phyloP scores from a whole-genome alignment of 1,140 invertebrate species.

The Zaprionus gabonicus region DNA sequence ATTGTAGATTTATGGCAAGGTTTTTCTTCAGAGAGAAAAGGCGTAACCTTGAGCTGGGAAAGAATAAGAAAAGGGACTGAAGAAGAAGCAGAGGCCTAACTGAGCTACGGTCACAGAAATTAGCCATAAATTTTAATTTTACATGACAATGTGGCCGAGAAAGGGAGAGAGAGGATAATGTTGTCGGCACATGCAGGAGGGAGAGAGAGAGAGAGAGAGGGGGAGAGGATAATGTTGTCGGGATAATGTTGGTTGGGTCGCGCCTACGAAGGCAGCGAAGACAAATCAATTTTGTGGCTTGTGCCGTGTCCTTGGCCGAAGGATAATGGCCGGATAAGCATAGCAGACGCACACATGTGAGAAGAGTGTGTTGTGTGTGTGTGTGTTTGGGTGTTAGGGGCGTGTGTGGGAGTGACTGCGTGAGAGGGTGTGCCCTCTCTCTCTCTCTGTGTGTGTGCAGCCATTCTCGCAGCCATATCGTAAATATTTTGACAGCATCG shows the following conservation, averaged over 20 bases:
- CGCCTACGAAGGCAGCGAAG: conserved; percentile 36
- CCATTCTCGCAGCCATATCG: conserved; percentile 74
- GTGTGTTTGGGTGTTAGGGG: conserved; percentile 17
- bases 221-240: neutral
- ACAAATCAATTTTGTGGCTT: conserved; percentile 51
- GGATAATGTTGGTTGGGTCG: conserved; percentile 39
- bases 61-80: neutral
- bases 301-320: conserved; percentile 56
- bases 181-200: conserved; percentile 16
- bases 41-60: conserved; percentile 22
- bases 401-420: conserved; percentile 24
- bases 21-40: conserved; percentile 22
- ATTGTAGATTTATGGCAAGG: conserved; percentile 28
- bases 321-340: conserved; percentile 13
- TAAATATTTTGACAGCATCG: conserved; percentile 83
- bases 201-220: neutral
- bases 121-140: conserved; percentile 83
- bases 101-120: conserved; percentile 69
- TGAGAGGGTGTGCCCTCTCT: neutral
- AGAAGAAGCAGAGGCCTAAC: neutral
- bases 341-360: neutral
- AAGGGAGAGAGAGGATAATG: neutral
- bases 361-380: conserved; percentile 7
- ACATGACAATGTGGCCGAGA: conserved; percentile 69
- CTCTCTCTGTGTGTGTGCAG: conserved; percentile 29